Evolutionary conservation across 2,113 vertebrate genomes (phyloP), one percentile per base, ranked within the genome.

Genomic region (Chaenogobius annularis): DNA sequence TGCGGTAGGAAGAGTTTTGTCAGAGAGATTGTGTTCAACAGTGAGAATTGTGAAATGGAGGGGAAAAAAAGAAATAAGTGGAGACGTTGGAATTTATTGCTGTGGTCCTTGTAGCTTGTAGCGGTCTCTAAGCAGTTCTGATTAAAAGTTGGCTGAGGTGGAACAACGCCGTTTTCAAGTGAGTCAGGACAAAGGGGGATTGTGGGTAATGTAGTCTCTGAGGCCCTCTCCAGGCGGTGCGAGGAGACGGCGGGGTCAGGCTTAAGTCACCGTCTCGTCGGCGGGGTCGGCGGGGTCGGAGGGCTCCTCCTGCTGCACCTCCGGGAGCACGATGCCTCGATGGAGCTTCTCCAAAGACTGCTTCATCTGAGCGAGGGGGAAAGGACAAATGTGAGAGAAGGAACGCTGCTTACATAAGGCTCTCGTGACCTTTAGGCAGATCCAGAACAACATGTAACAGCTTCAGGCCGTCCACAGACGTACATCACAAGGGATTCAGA

Each of bases 261-360:
- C 71, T 40, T 88, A 85, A 13, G 86, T 72, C 58, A 64, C 52
- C 1, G 79, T 59, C 43, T 92, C 90, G 58, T 86, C n/a, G 37
- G 59, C 26, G 26, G 26, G 26, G 26, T 31, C 26, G 26, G n/a
- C n/a, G 0, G 89, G 13, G 8, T 92, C 83, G 1, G 58, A 40
- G 0, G 78, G 20, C 2, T 74, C 67, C 23, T 94, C 91, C 59
- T 91, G 91, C 14, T 92, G 87, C 17, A 87, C 91, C 43, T 95
- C 95, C 0, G 93, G 89, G 70, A 94, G 73, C 2, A 91, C 73
- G 26, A 97, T 94, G 20, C 95, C 95, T 70, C 84, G 93, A 78
- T 96, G 94, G 22, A 97, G 91, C 86, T 96, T 96, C 82, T 96
- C 95, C 75, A 96, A 85, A 0, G 96, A 97, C 80, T 95, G 92